Conservation (phyloP, 2,888 invertebrate species). For the Ectemnius lituratus region DNA sequence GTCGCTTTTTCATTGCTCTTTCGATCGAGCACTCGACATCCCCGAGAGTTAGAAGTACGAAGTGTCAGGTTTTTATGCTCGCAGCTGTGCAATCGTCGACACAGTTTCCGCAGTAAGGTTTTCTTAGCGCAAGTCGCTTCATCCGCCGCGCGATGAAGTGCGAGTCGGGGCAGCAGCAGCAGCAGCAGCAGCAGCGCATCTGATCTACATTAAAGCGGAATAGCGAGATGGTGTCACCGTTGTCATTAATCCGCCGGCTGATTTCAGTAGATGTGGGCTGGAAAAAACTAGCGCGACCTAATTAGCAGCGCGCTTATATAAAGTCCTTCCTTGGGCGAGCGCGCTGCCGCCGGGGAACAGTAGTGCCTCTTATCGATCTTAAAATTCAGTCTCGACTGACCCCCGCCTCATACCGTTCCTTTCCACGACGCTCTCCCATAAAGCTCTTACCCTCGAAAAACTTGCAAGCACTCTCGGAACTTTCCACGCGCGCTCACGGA, state of each 20-base stretch:
- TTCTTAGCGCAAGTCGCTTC: no score
- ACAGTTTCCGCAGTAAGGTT: background rate
- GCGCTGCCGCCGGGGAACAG: slow-evolving; percentile 21
- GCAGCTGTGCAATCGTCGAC: background rate
- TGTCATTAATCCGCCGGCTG: slow-evolving; percentile 14
- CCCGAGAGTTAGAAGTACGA: background rate
- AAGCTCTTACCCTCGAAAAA: background rate
- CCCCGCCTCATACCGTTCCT: no score
- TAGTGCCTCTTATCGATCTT: slow-evolving; percentile 28
- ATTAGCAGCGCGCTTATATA: slow-evolving; percentile 39
- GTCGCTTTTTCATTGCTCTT: slow-evolving; percentile 13
- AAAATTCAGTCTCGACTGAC: background rate
- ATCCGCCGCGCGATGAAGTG: no score
- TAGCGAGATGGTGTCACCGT: slow-evolving; percentile 3
- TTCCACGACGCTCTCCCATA: background rate
- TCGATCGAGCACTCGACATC: background rate
- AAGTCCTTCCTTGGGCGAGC: slow-evolving; percentile 26
- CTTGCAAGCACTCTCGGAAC: slow-evolving; percentile 3
- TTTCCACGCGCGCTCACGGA: background rate
- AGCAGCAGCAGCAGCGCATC: no score
- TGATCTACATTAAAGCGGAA: slow-evolving; percentile 12
- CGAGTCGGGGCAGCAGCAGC: no score
- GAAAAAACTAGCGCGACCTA: slow-evolving; percentile 46
- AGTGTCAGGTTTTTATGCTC: background rate
- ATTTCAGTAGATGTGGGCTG: slow-evolving; percentile 34